A percentile compares a stretch with the other conserved stretches of the same genome.
Conservation (phyloP, 2,113 vertebrate genomes). For the Peucedramus taeniatus region DNA sequence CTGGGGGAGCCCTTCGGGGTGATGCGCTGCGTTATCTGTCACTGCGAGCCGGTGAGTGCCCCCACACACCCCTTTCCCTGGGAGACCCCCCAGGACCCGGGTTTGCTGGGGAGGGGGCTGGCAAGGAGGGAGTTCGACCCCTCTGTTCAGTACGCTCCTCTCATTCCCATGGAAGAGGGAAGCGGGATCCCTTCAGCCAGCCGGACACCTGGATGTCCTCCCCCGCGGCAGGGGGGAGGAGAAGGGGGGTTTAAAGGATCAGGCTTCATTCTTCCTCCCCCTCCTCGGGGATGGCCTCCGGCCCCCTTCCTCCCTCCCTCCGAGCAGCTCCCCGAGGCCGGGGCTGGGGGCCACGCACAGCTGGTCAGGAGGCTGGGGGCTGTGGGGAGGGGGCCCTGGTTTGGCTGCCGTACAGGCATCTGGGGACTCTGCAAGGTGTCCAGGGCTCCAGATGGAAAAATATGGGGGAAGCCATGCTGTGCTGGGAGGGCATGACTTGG, state of each 20-base stretch:
- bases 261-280: slow-evolving; percentile 1
- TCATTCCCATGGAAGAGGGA: not conserved
- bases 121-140: not conserved
- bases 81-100: not conserved
- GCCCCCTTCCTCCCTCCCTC: not conserved
- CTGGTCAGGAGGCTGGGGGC: slow-evolving; percentile 9
- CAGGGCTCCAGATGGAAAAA: not conserved
- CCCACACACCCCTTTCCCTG: too few species aligned
- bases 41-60: slow-evolving; percentile 86
- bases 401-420: slow-evolving; percentile 3
- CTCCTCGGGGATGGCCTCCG: not conserved
- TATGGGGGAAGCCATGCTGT: not conserved
- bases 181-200: not conserved
- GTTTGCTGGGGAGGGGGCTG: not conserved
- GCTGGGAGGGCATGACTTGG: too few species aligned
- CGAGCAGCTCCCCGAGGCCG: not conserved
- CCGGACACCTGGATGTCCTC: not conserved
- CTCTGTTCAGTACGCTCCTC: not conserved
- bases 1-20: slow-evolving; percentile 93
- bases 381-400: not conserved
- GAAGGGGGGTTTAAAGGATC: not conserved
- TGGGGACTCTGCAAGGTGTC: slow-evolving; percentile 17
- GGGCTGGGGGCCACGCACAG: not conserved
- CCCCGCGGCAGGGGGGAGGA: not conserved
- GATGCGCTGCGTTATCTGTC: slow-evolving; percentile 92